phyloP scores from a whole-genome alignment of 2,797 vertebrate species.

The Crypturellus tataupa region DNA sequence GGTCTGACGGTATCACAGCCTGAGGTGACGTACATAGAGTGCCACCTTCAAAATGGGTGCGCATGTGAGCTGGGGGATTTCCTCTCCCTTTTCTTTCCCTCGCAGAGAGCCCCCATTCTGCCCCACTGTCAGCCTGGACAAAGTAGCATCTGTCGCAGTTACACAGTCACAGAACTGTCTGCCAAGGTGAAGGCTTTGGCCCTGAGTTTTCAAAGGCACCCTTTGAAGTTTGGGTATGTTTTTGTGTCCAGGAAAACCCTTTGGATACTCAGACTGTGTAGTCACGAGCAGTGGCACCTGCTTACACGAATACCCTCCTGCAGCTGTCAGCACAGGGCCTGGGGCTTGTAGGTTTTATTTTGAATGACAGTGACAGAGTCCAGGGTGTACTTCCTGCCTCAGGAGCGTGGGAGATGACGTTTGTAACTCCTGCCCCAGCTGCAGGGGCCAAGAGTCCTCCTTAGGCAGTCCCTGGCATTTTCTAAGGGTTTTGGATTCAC shows the following conservation, averaged over 20 bases:
- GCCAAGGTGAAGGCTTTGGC: neutral
- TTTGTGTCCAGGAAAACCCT: neutral
- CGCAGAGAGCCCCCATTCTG: neutral
- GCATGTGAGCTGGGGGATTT: neutral
- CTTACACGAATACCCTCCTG: neutral
- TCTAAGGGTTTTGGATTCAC: neutral
- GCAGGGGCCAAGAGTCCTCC: neutral
- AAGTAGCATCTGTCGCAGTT: constrained; percentile 31
- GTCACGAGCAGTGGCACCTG: neutral
- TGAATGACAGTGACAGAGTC: neutral
- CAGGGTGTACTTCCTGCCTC: neutral
- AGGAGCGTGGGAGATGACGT: neutral
- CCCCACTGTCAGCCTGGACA: neutral
- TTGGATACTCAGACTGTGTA: neutral
- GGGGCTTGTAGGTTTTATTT: neutral
- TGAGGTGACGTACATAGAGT: constrained; percentile 13
- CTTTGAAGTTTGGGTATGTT: constrained; percentile 19
- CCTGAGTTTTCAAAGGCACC: constrained; percentile 38
- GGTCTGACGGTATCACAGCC: neutral
- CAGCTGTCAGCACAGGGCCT: neutral
- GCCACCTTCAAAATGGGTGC: neutral
- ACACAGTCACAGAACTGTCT: neutral
- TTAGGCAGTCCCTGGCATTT: neutral
- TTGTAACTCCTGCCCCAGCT: neutral
- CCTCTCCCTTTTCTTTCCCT: neutral